Conservation (phyloP, 1,140 invertebrate genomes). For the Temnothorax nylanderi region DNA sequence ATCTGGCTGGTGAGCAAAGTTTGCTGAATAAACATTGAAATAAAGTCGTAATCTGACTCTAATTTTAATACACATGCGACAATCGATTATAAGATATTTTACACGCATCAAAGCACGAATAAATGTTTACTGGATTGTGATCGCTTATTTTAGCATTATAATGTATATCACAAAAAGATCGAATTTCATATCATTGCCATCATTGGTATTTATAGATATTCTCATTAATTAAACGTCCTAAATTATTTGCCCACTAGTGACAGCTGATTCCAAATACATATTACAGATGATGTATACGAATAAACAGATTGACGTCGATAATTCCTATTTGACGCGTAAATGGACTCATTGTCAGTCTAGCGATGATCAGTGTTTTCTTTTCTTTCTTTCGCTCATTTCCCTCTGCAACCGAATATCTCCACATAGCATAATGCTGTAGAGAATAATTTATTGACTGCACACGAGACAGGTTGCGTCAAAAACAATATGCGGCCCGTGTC, state of each 20-base stretch:
- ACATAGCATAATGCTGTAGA: not conserved
- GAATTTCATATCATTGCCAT: conserved; percentile 3
- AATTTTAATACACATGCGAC: conserved; percentile 53
- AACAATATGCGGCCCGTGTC: conserved; percentile 29
- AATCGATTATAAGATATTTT: conserved; percentile 26
- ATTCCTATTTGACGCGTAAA: not conserved
- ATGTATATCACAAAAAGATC: not conserved
- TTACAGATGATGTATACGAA: not conserved
- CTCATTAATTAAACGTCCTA: not conserved
- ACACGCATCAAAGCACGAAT: not conserved
- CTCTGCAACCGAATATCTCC: not conserved
- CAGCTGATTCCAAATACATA: not conserved
- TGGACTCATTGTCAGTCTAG: not conserved
- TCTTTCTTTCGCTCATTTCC: not conserved
- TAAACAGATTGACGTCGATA: conserved; percentile 1
- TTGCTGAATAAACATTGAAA: conserved; percentile 42
- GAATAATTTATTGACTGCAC: conserved; percentile 31
- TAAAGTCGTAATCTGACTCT: conserved; percentile 39
- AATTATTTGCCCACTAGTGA: not conserved
- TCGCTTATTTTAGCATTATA: conserved; percentile 7
- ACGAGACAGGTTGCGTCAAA: not conserved
- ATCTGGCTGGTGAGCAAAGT: conserved; percentile 27
- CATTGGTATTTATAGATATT: not conserved
- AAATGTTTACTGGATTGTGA: not conserved
- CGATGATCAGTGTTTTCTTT: not conserved